Evolutionary conservation across 2,888 invertebrate species (phyloP), one percentile per base, ranked within the genome.

Genomic region (Latrodectus elegans): DNA sequence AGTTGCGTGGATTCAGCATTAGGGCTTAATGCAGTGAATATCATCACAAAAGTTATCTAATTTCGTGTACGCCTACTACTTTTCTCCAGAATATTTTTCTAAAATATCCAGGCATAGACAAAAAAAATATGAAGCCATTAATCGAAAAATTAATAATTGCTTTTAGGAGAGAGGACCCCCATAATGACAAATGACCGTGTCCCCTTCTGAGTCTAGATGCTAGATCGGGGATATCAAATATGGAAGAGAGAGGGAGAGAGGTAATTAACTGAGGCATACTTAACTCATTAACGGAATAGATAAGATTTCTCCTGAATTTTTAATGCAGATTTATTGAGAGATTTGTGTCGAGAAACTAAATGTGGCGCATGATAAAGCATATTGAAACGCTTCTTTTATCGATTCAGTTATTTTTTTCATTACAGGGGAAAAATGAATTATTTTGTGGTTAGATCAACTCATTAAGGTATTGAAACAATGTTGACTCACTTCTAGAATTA

Each of bases 291-390:
- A n/a, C 65, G 53, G 53, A 15, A 71, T 14, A 78, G 84, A 73
- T 84, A 84, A 84, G 84, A 78, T 84, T 84, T 78, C 77, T 73
- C 67, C 55, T 84, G 78, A 72, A 78, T 73, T 72, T 84, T 78
- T 84, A 67, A 77, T 78, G 72, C 22, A 84, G 78, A 84, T 77
- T 84, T 84, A 78, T 77, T 72, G 53, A 72, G 73, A 77, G 82
- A 82, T 82, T 75, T 49, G 22, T 22, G 8, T 22, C 49, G n/a
- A 9, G 12, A 60, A 10, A 55, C n/a, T 8, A 22, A 17, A 60
- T 60, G 15, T 70, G 71, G 53, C 49, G 60, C 80, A 71, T 74
- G 73, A 67, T 53, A 67, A 38, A 52, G 73, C 73, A 74, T 73
- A 67, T 67, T 74, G 67, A 81, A 67, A 67, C 81, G 15, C 15